These are phyloP conservation scores for Burhinus oedicnemus DNA, from an alignment of 2,113 vertebrate genomes.

Conservation along the genomic window DNA sequence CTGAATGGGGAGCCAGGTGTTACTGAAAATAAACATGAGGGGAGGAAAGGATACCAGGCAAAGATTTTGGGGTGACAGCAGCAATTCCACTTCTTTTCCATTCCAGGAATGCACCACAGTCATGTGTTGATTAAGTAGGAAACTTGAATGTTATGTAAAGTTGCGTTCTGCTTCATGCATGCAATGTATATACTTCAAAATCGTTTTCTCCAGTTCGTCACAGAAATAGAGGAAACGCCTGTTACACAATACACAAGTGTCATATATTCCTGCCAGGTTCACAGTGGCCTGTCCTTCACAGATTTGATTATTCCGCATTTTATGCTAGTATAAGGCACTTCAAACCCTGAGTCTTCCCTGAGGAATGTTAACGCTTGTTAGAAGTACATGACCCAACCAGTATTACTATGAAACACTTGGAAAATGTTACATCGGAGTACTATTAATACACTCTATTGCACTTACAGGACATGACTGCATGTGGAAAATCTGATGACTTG, in stretches of 20 bases:
- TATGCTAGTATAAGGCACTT: conserved; percentile 21
- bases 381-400: conserved; percentile 33
- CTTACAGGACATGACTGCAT: not conserved
- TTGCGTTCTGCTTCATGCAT: not conserved
- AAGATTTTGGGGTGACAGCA: not conserved
- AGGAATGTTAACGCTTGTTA: conserved; percentile 34
- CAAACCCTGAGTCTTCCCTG: not conserved
- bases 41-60: not conserved
- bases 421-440: conserved; percentile 41
- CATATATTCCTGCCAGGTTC: conserved; percentile 10
- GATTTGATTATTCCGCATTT: conserved; percentile 14
- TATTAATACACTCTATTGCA: conserved; percentile 39
- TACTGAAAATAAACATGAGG: not conserved
- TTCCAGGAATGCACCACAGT: not conserved
- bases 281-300: not conserved
- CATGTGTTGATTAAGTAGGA: not conserved
- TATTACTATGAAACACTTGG: conserved; percentile 49
- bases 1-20: not conserved
- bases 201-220: not conserved
- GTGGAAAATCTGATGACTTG: conserved; percentile 26
- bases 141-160: not conserved
- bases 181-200: not conserved
- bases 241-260: not conserved
- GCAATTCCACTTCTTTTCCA: not conserved
- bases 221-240: not conserved